Base-by-base conservation (phyloP, 2,888 invertebrate species). In the Linyphia triangularis region DNA sequence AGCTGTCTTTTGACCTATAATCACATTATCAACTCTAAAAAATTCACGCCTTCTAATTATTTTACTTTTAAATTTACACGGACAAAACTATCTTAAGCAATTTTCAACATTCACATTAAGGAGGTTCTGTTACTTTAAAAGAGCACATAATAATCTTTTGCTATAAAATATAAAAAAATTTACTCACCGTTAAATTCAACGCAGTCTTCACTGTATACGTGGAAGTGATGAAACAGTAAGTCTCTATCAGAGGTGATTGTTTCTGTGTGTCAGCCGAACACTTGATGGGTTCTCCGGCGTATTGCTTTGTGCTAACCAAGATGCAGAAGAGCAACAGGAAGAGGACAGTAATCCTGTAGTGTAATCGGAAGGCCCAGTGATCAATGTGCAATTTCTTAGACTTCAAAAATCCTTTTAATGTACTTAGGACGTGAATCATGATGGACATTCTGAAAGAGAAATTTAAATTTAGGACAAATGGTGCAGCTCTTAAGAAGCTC, bases 151-250 rank as follows among this genome's bases (percentile, higher is more conserved):
- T 51, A 13, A 51, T 51, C 33, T 33, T 33, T 9, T 33, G 33
- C 33, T 16, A 59, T 16, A 22, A 2, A 59, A 16, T 59, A 9
- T 2, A 22, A 59, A 22, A 24, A 26, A 63, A 63, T 2, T 30
- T 43, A 67, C 78, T 51, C 28, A 88, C 88, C 40, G 83, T 83
- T 28, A 63, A 24, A 61, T 88, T 88, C n/a, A 83, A 37, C 16
- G 88, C 88, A 30, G 51, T 72, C 28, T 65, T 65, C 4, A 89
- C 77, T 22, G 81, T 75, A 24, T 85, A 89, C 22, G 97, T 97
- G 69, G 97, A 96, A 51, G 97, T 97, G 92, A 97, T 97, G 97
- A 97, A 97, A 92, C 97, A 97, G 93, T 96, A 97, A 0, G 97
- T 97, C 93, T 97, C 97, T 91, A 97, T 96, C 79, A 91, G 78